Conservation (phyloP, 2,797 vertebrate species). For the Peromyscus attwateri region DNA sequence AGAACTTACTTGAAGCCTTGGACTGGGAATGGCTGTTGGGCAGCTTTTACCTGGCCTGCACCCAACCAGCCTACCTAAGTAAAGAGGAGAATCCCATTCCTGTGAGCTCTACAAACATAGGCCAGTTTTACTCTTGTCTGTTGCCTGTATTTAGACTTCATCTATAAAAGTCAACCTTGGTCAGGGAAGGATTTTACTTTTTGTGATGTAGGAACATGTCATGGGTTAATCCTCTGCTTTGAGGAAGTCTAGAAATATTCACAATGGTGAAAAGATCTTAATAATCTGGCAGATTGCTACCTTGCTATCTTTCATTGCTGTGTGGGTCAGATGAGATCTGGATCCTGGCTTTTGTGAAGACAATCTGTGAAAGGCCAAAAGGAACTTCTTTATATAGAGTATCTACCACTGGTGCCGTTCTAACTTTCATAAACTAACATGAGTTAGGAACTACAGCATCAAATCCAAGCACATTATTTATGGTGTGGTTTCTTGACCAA, state of each 20-base stretch:
- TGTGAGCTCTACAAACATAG: background rate
- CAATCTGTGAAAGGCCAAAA: background rate
- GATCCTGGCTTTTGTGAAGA: background rate
- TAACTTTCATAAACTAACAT: background rate
- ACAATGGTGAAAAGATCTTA: slow-evolving; percentile 39
- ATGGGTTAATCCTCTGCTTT: background rate
- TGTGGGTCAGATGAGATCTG: background rate
- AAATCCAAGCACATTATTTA: slow-evolving; percentile 12
- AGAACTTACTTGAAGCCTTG: background rate
- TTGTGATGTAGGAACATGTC: slow-evolving; percentile 1
- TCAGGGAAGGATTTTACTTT: background rate
- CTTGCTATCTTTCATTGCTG: slow-evolving; percentile 31
- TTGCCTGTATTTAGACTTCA: background rate
- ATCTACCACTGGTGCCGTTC: slow-evolving; percentile 20
- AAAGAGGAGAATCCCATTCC: slow-evolving; percentile 2
- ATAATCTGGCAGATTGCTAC: background rate
- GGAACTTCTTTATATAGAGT: background rate
- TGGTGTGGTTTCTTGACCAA: slow-evolving; percentile 21
- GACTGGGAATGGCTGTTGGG: background rate
- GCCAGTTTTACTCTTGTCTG: slow-evolving; percentile 5
- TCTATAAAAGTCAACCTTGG: slow-evolving; percentile 45
- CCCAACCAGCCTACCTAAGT: slow-evolving; percentile 10
- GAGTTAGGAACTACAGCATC: background rate
- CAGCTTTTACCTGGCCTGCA: background rate
- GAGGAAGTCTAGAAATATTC: slow-evolving; percentile 57